These are phyloP conservation scores for Antheraea mylitta DNA, from an alignment of 1,140 invertebrate species.

Conservation along the genomic window DNA sequence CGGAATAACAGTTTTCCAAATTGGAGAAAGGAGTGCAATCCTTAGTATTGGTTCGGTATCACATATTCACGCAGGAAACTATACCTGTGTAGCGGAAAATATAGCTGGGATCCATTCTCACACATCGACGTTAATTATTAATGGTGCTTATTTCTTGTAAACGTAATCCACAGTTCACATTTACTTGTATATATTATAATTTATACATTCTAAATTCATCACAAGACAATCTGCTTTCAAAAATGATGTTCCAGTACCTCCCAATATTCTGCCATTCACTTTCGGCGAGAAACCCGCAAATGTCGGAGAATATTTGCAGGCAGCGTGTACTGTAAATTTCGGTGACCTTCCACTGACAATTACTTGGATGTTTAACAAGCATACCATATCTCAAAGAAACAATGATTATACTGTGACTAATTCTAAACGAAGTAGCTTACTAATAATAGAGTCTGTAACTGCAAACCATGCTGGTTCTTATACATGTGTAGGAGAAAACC, in stretches of 20 bases:
- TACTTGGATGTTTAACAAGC: conserved; percentile 84
- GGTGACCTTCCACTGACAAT: conserved; percentile 91
- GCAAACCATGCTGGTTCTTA: conserved; percentile 88
- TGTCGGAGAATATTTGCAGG: conserved; percentile 84
- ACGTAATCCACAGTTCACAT: neutral
- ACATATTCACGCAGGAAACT: conserved; percentile 82
- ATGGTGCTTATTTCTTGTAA: conserved; percentile 71
- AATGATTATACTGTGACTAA: conserved; percentile 82
- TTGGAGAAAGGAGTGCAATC: conserved; percentile 82
- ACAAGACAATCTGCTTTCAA: conserved; percentile 12
- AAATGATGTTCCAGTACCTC: conserved; percentile 75
- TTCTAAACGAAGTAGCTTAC: conserved; percentile 84
- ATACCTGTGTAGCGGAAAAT: conserved; percentile 84
- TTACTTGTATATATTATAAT: conserved; percentile 4
- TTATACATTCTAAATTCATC: neutral
- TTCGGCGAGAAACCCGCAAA: conserved; percentile 84
- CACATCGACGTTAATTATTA: conserved; percentile 79
- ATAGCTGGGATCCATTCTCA: conserved; percentile 79
- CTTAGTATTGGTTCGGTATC: conserved; percentile 83
- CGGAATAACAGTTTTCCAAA: conserved; percentile 80
- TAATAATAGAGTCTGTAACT: conserved; percentile 86
- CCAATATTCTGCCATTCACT: conserved; percentile 81
- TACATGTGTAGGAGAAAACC: conserved; percentile 89
- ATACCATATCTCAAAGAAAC: conserved; percentile 79
- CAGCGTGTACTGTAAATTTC: conserved; percentile 91